Percentiles rank a stretch among this genome's conserved stretches.
These are phyloP conservation scores for Papilio helenus DNA, from an alignment of 1,140 invertebrate genomes.

Conservation along the genomic window DNA sequence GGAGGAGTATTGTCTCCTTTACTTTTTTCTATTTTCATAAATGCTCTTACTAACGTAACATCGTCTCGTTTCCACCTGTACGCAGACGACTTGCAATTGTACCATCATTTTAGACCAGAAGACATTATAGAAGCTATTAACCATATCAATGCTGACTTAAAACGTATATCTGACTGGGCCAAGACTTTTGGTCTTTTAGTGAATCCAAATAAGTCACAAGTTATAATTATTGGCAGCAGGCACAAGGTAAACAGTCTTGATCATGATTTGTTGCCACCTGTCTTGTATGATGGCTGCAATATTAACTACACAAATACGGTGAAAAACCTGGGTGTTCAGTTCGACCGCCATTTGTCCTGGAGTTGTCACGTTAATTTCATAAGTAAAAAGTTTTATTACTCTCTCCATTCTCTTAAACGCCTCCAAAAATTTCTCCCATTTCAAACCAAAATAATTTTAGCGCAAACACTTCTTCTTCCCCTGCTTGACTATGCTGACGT, in stretches of 20 bases:
- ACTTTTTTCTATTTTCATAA: neutral
- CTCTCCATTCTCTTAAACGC: neutral
- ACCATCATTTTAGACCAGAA: neutral
- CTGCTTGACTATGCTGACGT: neutral
- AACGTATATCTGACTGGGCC: neutral
- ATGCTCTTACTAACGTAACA: neutral
- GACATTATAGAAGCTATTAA: neutral
- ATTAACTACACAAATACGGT: neutral
- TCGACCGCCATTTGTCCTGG: neutral
- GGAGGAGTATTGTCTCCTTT: neutral
- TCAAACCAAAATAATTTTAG: slow-evolving; percentile 5
- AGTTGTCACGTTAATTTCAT: too few relatives aligned
- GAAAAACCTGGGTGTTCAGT: neutral
- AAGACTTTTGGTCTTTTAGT: neutral
- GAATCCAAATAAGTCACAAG: neutral
- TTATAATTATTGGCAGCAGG: neutral
- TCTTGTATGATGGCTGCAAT: neutral
- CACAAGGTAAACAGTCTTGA: neutral
- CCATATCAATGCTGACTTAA: neutral
- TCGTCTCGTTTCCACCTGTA: neutral
- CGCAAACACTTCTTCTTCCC: neutral
- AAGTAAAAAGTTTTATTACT: neutral
- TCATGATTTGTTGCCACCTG: neutral
- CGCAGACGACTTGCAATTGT: neutral
- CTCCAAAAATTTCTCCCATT: neutral